Base-by-base conservation (phyloP, 30 jellyfish, hydroid and myxozoan genomes). In the Hydractinia echinata region DNA sequence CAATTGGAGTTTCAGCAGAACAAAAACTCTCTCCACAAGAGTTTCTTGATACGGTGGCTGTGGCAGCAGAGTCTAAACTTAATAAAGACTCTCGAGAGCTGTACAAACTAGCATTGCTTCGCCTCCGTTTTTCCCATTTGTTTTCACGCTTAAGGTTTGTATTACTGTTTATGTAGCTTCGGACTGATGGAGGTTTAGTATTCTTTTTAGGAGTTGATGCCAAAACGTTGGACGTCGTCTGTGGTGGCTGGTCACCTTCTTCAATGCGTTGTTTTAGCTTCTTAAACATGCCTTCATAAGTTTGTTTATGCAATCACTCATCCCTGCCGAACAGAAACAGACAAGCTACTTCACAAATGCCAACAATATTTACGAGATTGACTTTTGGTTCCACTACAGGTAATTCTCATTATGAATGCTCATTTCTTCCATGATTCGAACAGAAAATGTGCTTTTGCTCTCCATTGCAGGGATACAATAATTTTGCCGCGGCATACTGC, bases 111-210 rank as follows among this genome's bases (percentile, higher is more conserved):
- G 95, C 94, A 50, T 86, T 82, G 30, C 96, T 89, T 50, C 74
- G 77, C 20, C 96, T 79, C 53, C 97, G 67, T 77, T 84, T 87
- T 82, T 94, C 97, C 99, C 99, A 94, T 82, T 94, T 94, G 66
- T 94, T 94, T 74, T 94, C 99, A 15, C 86, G 88, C 60, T 72
- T 39, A 4, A 84, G 89, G 48, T 76, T 71, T n/a, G 83, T 83
- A 62, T 84, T 87, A 72, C 56, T 72, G 6, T 85, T 85, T 13
- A 14, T 20, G 21, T 18, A 53, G 53, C 86, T 53, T 18, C 54
- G 51, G 51, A 49, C 39, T 44, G 82, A 51, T 18, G 64, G 54
- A 15, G 86, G 66, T 79, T 61, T 55, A 4, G 82, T 55, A 44
- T 56, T 56, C 21, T 79, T 79, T 61, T 79, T 79, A 55, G 86